Evolutionary conservation across 2,113 vertebrate genomes (phyloP).

Genomic region (Daubentonia madagascariensis): DNA sequence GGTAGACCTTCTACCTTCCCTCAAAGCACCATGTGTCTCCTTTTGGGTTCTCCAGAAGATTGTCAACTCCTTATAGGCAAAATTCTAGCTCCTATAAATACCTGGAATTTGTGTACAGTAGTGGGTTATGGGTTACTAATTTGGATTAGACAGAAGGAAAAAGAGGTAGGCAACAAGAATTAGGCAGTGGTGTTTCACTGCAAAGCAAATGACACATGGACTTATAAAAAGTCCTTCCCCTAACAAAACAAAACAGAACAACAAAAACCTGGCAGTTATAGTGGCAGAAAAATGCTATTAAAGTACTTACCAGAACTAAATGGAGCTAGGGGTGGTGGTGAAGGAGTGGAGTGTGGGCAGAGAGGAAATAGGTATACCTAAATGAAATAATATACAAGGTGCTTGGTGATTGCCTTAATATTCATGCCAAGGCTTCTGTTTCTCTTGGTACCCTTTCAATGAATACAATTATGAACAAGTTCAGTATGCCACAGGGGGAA

Average conservation of each 20-base stretch:
- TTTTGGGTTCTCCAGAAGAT: not conserved
- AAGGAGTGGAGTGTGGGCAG: not conserved
- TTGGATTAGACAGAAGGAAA: not conserved
- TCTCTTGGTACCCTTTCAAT: not conserved
- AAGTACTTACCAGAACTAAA: not conserved
- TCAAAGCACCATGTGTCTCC: not conserved
- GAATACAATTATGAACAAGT: not conserved
- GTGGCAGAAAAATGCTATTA: not conserved
- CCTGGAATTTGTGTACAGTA: not conserved
- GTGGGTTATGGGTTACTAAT: not conserved
- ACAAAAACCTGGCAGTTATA: not conserved
- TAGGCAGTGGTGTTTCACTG: not conserved
- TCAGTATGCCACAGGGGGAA: not conserved
- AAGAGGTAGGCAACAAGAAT: not conserved
- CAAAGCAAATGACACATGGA: not conserved
- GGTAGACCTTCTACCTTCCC: not conserved
- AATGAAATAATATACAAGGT: not conserved
- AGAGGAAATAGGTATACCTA: not conserved
- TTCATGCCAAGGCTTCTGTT: not conserved
- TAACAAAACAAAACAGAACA: not conserved
- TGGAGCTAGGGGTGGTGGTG: not conserved
- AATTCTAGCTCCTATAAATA: not conserved
- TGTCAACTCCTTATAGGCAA: not conserved
- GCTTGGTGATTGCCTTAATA: not conserved
- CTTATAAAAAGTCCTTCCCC: not conserved